Conservation (phyloP, 2,888 invertebrate genomes). For the Pycnomerus fuliginosus region DNA sequence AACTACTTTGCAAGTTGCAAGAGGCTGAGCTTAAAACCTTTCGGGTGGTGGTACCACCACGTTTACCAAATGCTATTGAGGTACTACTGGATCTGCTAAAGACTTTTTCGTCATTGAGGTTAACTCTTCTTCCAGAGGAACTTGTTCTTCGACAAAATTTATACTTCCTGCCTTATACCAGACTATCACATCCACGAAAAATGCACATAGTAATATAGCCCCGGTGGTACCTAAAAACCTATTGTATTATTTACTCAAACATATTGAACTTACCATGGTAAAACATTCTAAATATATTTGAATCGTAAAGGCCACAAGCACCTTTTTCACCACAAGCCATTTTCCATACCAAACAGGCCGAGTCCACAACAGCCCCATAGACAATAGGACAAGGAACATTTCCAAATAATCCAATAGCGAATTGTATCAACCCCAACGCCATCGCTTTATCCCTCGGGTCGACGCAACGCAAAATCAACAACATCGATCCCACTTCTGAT, state of each 20-base stretch:
- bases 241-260: neutral
- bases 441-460: constrained; percentile 91
- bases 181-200: constrained; percentile 84
- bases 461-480: constrained; percentile 86
- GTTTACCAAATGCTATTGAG: constrained; percentile 34
- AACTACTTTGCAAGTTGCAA: neutral
- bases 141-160: constrained; percentile 62
- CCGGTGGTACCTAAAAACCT: constrained; percentile 76
- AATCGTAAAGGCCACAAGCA: constrained; percentile 87
- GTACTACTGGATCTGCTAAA: constrained; percentile 37
- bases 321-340: constrained; percentile 77
- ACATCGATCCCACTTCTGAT: constrained; percentile 88
- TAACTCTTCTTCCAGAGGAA: constrained; percentile 53
- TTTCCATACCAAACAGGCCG: constrained; percentile 87
- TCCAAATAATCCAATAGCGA: constrained; percentile 89
- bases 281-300: constrained; percentile 77
- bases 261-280: constrained; percentile 68
- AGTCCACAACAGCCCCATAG: constrained; percentile 90
- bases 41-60: constrained; percentile 32
- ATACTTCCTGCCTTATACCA: constrained; percentile 88
- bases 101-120: constrained; percentile 51
- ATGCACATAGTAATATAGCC: constrained; percentile 81
- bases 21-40: constrained; percentile 24
- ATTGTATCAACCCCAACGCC: constrained; percentile 91
- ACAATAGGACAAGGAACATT: constrained; percentile 95